A percentile compares a stretch with the other conserved stretches of the same genome.
Conservation (phyloP, 1,140 invertebrate genomes). For the Ruditapes philippinarum region DNA sequence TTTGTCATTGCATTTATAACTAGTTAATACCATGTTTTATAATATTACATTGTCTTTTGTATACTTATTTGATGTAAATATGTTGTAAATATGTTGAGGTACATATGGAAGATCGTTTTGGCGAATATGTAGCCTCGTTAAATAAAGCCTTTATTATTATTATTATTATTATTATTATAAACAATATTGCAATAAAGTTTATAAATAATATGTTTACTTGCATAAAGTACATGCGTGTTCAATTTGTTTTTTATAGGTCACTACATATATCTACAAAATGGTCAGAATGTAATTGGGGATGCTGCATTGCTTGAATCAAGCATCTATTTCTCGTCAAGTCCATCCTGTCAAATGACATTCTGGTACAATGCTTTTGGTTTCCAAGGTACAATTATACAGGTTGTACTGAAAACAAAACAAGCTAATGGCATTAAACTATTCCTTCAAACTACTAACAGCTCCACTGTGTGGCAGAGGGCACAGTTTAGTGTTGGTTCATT, state of each 20-base stretch:
- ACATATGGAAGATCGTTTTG: no score
- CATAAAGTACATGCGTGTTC: no score
- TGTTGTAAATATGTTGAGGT: no score
- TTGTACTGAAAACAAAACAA: slow-evolving; percentile 65
- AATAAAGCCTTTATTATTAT: no score
- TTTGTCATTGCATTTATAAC: no score
- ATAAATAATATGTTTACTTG: no score
- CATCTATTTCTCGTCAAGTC: slow-evolving; percentile 70
- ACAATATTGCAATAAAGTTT: no score
- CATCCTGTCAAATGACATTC: slow-evolving; percentile 85
- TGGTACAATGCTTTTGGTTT: slow-evolving; percentile 93
- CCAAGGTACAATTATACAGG: slow-evolving; percentile 61
- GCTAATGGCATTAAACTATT: not conserved
- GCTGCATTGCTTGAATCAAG: slow-evolving; percentile 77
- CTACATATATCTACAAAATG: slow-evolving; percentile 92
- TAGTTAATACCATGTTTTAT: no score
- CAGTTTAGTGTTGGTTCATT: slow-evolving; percentile 59
- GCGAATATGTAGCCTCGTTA: no score
- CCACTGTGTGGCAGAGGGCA: slow-evolving; percentile 70
- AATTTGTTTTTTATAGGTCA: slow-evolving; percentile 84
- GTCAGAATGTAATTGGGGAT: slow-evolving; percentile 68
- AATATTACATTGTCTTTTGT: no score
- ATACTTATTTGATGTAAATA: no score
- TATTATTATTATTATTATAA: no score
- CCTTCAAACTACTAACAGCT: slow-evolving; percentile 68